Evolutionary conservation across 2,113 vertebrate genomes (phyloP).

Genomic region (Macrotis lagotis): DNA sequence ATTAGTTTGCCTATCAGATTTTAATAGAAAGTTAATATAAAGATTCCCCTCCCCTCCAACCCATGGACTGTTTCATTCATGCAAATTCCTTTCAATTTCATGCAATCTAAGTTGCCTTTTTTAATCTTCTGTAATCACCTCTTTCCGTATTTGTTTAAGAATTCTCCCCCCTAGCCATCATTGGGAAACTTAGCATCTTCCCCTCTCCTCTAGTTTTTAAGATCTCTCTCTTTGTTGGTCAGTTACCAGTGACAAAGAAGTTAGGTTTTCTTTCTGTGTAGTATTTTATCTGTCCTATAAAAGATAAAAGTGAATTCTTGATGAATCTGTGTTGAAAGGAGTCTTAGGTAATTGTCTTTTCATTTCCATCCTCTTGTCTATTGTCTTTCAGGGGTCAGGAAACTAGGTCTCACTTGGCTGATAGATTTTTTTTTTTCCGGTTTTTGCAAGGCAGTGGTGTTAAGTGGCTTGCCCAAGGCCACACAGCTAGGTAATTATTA

Average conservation of each 20-base stretch:
- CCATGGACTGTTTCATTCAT: neutral
- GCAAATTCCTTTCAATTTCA: neutral
- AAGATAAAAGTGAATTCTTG: neutral
- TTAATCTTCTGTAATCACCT: neutral
- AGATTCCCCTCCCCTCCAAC: neutral
- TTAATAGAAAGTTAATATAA: neutral
- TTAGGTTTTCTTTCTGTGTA: neutral
- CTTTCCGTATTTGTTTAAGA: neutral
- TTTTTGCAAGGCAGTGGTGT: too few species aligned
- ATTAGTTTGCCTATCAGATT: neutral
- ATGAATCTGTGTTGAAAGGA: neutral
- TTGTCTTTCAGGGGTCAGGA: neutral
- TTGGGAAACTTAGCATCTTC: neutral
- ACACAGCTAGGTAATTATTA: too few species aligned
- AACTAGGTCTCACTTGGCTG: neutral
- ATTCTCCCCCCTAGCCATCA: neutral
- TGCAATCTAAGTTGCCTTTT: neutral
- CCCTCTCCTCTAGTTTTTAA: neutral
- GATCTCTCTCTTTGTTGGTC: neutral
- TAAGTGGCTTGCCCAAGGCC: too few species aligned
- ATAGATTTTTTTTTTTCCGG: too few species aligned
- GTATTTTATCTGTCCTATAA: neutral
- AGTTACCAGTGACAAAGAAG: neutral
- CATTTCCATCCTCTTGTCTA: too few species aligned
- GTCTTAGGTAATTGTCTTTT: neutral